Conservation (phyloP, 2,888 invertebrate species). For the Drosophila phalerata region DNA sequence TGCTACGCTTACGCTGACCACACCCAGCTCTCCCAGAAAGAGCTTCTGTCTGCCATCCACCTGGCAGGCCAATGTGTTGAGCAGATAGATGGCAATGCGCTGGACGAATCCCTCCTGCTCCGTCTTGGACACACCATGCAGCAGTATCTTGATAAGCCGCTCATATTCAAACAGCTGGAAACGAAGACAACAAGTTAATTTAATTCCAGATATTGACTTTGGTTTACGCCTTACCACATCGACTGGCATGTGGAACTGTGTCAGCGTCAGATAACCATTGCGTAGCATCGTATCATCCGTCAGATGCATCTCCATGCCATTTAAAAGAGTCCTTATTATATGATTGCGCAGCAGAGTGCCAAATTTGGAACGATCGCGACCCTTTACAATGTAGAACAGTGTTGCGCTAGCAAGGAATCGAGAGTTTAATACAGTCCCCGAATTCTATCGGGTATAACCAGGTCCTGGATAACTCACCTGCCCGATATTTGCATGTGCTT, state of each 20-base stretch:
- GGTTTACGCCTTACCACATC: conserved; percentile 91
- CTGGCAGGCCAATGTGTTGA: conserved; percentile 98
- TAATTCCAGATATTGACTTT: too few relatives aligned
- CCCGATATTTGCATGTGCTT: conserved; percentile 97
- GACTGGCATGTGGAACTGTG: conserved; percentile 97
- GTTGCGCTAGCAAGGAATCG: conserved; percentile 90
- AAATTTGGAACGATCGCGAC: conserved; percentile 91
- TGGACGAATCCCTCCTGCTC: conserved; percentile 97
- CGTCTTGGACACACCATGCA: conserved; percentile 92
- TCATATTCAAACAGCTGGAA: conserved; percentile 95
- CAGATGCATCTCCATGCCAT: conserved; percentile 95
- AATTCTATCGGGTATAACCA: neutral
- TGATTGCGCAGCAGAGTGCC: conserved; percentile 91
- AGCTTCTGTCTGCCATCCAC: conserved; percentile 97
- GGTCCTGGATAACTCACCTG: conserved; percentile 87
- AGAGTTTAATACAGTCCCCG: neutral
- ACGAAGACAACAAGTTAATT: neutral
- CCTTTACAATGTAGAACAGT: conserved; percentile 97
- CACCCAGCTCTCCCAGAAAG: conserved; percentile 95
- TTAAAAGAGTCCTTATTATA: conserved; percentile 93
- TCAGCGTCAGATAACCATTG: conserved; percentile 97
- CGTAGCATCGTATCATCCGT: conserved; percentile 97
- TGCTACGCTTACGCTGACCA: conserved; percentile 89
- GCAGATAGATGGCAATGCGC: conserved; percentile 96
- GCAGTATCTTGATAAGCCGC: conserved; percentile 92